phyloP scores from a whole-genome alignment of 2,113 vertebrate genomes.

The Myodes glareolus region DNA sequence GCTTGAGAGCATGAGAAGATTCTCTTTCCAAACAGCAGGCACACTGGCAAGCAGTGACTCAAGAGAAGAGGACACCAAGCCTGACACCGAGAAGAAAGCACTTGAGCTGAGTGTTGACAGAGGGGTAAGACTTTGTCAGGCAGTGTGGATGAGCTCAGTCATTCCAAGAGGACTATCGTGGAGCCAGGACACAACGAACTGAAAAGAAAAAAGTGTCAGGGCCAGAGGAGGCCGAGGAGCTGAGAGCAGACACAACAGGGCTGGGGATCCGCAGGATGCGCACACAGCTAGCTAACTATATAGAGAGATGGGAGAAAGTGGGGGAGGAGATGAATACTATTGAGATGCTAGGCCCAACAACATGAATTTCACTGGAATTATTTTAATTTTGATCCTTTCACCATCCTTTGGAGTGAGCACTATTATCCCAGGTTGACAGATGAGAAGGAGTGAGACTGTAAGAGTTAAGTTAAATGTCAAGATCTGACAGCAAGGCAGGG shows the following conservation, averaged over 20 bases:
- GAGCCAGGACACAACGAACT: background rate
- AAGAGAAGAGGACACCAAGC: background rate
- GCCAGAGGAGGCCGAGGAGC: background rate
- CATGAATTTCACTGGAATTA: background rate
- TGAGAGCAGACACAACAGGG: background rate
- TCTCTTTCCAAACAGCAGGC: background rate
- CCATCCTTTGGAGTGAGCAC: background rate
- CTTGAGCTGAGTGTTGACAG: background rate
- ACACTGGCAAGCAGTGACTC: background rate
- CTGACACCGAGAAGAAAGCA: background rate
- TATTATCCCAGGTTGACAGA: background rate
- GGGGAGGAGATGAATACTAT: background rate
- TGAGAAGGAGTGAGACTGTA: background rate
- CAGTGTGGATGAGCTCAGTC: background rate
- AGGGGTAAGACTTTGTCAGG: background rate
- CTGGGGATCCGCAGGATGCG: accelerated
- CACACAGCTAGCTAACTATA: background rate
- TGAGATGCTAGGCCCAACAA: background rate
- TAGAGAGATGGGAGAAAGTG: background rate
- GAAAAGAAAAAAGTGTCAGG: background rate
- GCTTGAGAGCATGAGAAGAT: background rate
- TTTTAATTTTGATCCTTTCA: conserved; percentile 5
- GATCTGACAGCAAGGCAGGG: background rate
- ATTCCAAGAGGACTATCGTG: background rate
- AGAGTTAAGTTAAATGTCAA: background rate